Base-by-base conservation (phyloP, 2,797 vertebrate species). In the Helostoma temminkii region DNA sequence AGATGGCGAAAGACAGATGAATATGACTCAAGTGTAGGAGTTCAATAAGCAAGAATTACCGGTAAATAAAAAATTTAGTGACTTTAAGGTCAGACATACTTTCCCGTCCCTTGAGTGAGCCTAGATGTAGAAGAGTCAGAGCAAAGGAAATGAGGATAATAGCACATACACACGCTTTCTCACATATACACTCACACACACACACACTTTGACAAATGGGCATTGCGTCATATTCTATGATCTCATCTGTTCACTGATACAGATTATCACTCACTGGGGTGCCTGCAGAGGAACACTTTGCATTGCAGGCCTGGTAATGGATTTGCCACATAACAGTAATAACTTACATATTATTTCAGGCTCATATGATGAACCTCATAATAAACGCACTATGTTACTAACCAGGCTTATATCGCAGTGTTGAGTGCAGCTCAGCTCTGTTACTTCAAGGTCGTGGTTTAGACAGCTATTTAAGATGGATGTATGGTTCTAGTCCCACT, bases 221-320 rank as follows among this genome's bases (percentile, higher is more conserved):
- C 60, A 88, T 91, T 90, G 75, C 84, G 66, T 93, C 89, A 92
- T 85, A 64, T 60, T 47, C 46, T 71, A 90, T 93, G 88, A 93
- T 78, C 76, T 93, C 88, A 92, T 91, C 77, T 0, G 22, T 76
- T 71, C 69, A 80, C 62, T 55, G 69, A 72, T 82, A 78, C 74
- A 78, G 76, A 83, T 84, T 68, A 88, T 86, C 58, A 42, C 77
- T 70, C 85, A 48, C 78, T 52, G 34, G 78, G 81, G 71, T 63
- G 73, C 76, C 82, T 36, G 53, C 56, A 53, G 21, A 39, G 26
- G 65, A 73, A 53, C 68, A 72, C 45, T 72, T 73, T 57, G 39
- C 71, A 47, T 46, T 59, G 42, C 50, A 48, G 48, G 15, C 55
- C 48, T 49, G 22, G 52, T 74, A 70, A 83, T 78, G 64, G 62